A percentile compares a stretch with the other conserved stretches of the same genome.
phyloP scores from a whole-genome alignment of 2,113 vertebrate species.

The Brienomyrus brachyistius region DNA sequence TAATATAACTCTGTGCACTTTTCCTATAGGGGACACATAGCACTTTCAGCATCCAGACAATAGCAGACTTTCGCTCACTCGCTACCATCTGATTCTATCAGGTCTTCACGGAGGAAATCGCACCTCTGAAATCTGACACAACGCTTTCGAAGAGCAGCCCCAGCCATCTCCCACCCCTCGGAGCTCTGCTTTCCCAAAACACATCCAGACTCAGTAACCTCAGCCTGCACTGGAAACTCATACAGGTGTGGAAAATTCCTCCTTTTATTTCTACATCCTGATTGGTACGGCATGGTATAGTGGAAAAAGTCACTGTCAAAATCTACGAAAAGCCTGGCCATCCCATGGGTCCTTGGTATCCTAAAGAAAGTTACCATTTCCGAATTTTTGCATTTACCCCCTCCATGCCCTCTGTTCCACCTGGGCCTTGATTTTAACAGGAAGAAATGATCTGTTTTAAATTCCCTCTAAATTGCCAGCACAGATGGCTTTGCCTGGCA shows the following conservation, averaged over 20 bases:
- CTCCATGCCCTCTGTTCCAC: background rate
- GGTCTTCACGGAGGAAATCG: slow-evolving; percentile 72
- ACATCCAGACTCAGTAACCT: slow-evolving; percentile 66
- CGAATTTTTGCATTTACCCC: background rate
- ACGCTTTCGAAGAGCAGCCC: slow-evolving; percentile 66
- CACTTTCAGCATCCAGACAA: background rate
- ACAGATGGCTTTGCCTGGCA: background rate
- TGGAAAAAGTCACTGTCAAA: background rate
- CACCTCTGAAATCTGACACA: slow-evolving; percentile 65
- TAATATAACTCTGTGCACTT: background rate
- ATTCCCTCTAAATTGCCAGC: slow-evolving; percentile 4
- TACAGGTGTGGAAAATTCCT: slow-evolving; percentile 60
- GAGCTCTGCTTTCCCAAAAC: slow-evolving; percentile 58
- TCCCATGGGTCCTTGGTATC: background rate
- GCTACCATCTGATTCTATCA: slow-evolving; percentile 19
- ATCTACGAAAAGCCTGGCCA: background rate
- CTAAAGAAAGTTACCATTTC: background rate
- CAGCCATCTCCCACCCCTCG: slow-evolving; percentile 64
- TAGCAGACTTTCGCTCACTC: background rate
- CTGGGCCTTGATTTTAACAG: background rate
- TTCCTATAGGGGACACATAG: background rate
- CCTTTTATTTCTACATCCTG: background rate
- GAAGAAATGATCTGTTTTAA: slow-evolving; percentile 10
- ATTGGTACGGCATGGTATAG: background rate
- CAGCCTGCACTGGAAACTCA: slow-evolving; percentile 68